These are phyloP conservation scores for Polypterus bichir DNA, from an alignment of 2,113 vertebrate genomes.

Conservation along the genomic window DNA sequence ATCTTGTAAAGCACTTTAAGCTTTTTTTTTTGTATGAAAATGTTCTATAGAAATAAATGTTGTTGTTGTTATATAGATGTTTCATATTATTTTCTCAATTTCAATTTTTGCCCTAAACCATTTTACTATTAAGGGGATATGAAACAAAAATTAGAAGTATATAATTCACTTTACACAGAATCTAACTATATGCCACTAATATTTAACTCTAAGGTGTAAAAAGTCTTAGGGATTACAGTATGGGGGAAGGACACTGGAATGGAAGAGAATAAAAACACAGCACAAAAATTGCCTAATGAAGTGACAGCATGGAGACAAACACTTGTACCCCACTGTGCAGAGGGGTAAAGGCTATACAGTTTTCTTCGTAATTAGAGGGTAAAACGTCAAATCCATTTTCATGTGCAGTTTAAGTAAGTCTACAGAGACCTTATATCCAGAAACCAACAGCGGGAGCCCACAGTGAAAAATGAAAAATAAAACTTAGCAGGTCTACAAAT, in stretches of 20 bases:
- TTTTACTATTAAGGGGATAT: too few relatives aligned
- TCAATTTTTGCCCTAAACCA: too few relatives aligned
- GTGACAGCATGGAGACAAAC: conserved; percentile 6
- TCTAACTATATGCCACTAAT: too few relatives aligned
- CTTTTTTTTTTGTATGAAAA: too few relatives aligned
- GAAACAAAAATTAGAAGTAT: too few relatives aligned
- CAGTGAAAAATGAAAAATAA: conserved; percentile 2
- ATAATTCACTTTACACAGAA: too few relatives aligned
- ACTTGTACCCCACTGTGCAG: conserved; percentile 8
- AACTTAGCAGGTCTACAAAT: background rate
- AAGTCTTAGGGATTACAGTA: too few relatives aligned
- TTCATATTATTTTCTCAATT: too few relatives aligned
- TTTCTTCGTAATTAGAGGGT: conserved; percentile 12
- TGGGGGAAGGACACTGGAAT: conserved; percentile 4
- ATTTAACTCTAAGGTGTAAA: too few relatives aligned
- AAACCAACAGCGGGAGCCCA: conserved; percentile 14
- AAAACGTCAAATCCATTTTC: conserved; percentile 7
- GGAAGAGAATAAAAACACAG: background rate
- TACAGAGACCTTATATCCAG: conserved; percentile 5
- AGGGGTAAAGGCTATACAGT: background rate
- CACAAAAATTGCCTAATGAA: conserved; percentile 15
- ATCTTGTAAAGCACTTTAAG: too few relatives aligned
- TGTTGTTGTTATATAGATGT: too few relatives aligned
- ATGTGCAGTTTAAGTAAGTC: conserved; percentile 10
- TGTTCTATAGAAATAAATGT: too few relatives aligned